These are phyloP conservation scores for Oscheius sp. DNA, from an alignment of 2,888 invertebrate species.

Conservation along the genomic window DNA sequence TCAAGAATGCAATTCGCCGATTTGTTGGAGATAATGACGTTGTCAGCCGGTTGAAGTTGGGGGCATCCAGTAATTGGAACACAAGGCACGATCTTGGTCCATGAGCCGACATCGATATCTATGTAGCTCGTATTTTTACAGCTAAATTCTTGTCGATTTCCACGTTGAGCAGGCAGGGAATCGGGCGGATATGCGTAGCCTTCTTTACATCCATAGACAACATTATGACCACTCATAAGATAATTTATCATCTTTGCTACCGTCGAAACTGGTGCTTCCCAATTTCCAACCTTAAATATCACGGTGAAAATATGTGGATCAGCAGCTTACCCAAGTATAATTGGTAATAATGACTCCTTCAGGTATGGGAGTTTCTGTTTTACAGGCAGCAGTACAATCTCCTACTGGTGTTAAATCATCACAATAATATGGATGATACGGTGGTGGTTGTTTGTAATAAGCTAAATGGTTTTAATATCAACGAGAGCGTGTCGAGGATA, in stretches of 20 bases:
- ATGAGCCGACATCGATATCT: neutral
- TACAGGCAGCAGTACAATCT: neutral
- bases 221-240: neutral
- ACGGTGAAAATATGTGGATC: no score
- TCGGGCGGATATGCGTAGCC: constrained; percentile 8
- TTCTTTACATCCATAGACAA: neutral
- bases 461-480: neutral
- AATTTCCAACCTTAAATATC: no score
- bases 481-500: neutral
- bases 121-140: neutral
- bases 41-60: neutral
- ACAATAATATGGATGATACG: constrained; percentile 14
- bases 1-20: neutral
- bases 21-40: neutral
- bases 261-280: no score
- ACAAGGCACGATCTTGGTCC: neutral
- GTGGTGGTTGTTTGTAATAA: constrained; percentile 10
- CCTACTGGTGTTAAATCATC: neutral
- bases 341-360: neutral
- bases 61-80: neutral
- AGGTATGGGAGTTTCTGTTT: neutral
- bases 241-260: neutral
- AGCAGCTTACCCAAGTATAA: no score
- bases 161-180: neutral
- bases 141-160: neutral